Base-by-base conservation (phyloP, 2,888 invertebrate species). In the Agriopis leucophaearia region DNA sequence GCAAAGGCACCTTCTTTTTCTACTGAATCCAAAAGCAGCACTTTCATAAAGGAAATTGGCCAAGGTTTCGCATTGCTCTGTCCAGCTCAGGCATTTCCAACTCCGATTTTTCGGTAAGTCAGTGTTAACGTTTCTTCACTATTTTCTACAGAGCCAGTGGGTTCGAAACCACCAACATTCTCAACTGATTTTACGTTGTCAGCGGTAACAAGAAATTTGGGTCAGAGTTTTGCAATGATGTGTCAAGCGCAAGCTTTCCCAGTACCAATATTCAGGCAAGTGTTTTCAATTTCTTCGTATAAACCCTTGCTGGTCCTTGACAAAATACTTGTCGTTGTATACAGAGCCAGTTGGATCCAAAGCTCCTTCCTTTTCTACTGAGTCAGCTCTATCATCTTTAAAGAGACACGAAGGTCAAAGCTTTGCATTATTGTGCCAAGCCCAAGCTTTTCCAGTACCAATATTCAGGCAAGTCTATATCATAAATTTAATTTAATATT, bases 171-270 rank as follows among this genome's bases (percentile, higher is more conserved):
- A 74, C 95, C 95, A 72, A 94, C 93, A 65, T 95, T 95, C 83
- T 94, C 95, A 51, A 94, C 92, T 74, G 95, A 95, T 82, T 93
- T 95, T 82, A 95, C 95, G 77, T 90, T 94, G 76, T 94, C 94
- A 71, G 95, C 95, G 79, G 95, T 95, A 81, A 95, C 94, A 76
- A 94, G 95, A 84, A 85, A 90, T 78, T 89, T 87, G 78, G 90
- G 92, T 74, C 94, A 95, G 83, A 94, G 91, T 83, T 95, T 96
- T 83, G 95, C 94, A 76, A 88, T 97, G 83, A 94, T 95, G 78
- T 96, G 96, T 86, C 96, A 96, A 87, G 96, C 96, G 57, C 96
- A 96, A 89, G 95, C 95, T 78, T 95, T 95, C 85, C 96, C 96
- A 74, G 93, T 96, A 83, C 96, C 96, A 72, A 89, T 94, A 83